Conservation (phyloP, 2,888 invertebrate species). For the Graphium colonna region DNA sequence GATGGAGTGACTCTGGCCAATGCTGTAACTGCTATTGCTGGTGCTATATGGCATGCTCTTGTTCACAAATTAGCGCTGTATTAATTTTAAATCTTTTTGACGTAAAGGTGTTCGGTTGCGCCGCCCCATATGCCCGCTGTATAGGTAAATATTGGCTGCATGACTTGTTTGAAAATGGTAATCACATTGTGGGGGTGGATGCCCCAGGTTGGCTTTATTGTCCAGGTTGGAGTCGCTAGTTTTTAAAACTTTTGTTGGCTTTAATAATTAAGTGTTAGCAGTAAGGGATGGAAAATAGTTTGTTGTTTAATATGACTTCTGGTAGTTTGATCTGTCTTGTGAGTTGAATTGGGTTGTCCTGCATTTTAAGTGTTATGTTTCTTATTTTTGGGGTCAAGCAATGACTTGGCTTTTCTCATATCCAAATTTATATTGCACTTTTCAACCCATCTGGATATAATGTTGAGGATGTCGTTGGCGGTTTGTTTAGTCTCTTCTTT, state of each 20-base stretch:
- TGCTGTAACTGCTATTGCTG: not conserved
- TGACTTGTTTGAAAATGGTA: slow-evolving; percentile 22
- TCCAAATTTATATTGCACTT: no score
- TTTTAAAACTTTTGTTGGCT: not conserved
- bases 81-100: not conserved
- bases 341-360: no score
- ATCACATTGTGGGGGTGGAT: slow-evolving; percentile 16
- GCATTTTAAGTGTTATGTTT: no score
- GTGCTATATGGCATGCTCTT: not conserved
- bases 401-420: no score
- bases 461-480: slow-evolving; percentile 4
- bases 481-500: not conserved
- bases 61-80: not conserved
- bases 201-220: slow-evolving; percentile 7
- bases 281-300: no score
- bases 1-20: not conserved
- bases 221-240: slow-evolving; percentile 3
- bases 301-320: no score
- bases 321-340: no score
- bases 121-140: slow-evolving; percentile 16
- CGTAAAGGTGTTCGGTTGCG: not conserved
- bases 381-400: no score
- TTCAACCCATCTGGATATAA: no score
- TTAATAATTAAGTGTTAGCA: no score
- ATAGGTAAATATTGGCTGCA: slow-evolving; percentile 24